These are phyloP conservation scores for Neoscelio sp. DNA, from an alignment of 2,888 invertebrate genomes.

Conservation along the genomic window DNA sequence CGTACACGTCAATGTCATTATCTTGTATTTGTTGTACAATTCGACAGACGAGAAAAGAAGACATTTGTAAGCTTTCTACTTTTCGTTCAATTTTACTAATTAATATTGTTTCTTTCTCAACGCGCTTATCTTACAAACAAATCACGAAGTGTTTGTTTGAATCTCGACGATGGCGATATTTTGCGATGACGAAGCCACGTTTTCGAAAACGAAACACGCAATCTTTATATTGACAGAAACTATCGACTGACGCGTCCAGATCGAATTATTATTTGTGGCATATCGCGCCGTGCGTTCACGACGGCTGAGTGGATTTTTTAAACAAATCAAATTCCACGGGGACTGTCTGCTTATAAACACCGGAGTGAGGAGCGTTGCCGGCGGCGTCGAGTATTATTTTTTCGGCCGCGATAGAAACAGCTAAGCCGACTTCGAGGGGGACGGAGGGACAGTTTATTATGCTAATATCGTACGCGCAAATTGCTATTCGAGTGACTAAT, in stretches of 20 bases:
- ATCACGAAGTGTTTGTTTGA: conserved; percentile 10
- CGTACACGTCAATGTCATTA: no score
- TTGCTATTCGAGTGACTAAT: conserved; percentile 77
- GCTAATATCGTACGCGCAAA: conserved; percentile 72
- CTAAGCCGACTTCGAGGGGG: neutral
- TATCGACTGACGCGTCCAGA: conserved; percentile 72
- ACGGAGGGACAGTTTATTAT: conserved; percentile 74
- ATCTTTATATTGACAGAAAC: conserved; percentile 72
- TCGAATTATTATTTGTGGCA: conserved; percentile 77
- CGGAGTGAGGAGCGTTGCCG: conserved; percentile 30
- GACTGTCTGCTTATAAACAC: conserved; percentile 75
- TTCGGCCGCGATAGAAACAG: conserved; percentile 35
- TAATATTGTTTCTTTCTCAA: no score
- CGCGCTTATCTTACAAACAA: conserved; percentile 28
- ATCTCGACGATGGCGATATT: conserved; percentile 3
- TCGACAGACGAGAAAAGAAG: no score
- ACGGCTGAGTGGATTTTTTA: conserved; percentile 73
- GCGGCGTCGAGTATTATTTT: conserved; percentile 68
- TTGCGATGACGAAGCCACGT: conserved; percentile 39
- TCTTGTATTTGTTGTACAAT: no score
- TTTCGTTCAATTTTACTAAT: no score
- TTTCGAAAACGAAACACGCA: conserved; percentile 33
- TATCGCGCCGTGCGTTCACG: conserved; percentile 60
- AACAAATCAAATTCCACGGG: conserved; percentile 79
- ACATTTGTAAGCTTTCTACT: no score